Evolutionary conservation across 1,140 invertebrate genomes (phyloP), one percentile per base, ranked within the genome.

Genomic region (Drosophila funebris): DNA sequence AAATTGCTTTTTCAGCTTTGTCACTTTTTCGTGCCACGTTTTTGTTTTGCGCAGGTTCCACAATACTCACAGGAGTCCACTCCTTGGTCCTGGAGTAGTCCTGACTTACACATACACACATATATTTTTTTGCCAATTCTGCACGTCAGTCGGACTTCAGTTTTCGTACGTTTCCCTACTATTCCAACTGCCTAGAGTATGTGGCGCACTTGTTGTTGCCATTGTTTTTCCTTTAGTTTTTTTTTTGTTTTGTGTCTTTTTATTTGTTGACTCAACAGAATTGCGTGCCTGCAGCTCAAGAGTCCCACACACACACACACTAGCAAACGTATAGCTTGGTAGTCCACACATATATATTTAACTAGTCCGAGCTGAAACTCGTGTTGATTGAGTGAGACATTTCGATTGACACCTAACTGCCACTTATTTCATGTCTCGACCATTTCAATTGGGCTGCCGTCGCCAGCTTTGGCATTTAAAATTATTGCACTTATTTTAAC

Each of bases 1-100:
- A 87, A 87, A 87, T 87, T 87, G 78, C 83, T 88, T 88, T 87
- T 88, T 83, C 78, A 83, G 83, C 83, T 88, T 88, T 88, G 83
- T 83, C 83, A 87, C 83, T 88, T 87, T 75, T 73, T 70, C 60
- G 72, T 83, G 78, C 60, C 78, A 87, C 75, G 72, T 74, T 87
- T 82, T 82, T 66, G 44, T 62, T 52, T 58, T 60, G 52, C 73
- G 58, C 52, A 73, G 69, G 69, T 67, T 72, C 11, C 46, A 37
- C 43, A 73, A 68, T 60, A 37, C 63, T 37, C 64, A 31, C 43
- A 31, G 48, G 48, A 53, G 16, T 18, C 13, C 6, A 56, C 20
- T 33, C 24, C 31, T 24, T 1, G 33, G 43, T 43, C 14, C 53
- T 66, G 68, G 31, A 62, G 37, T 22, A 14, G 39, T 24, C 11